Evolutionary conservation across 2,797 vertebrate species (phyloP).

Genomic region (Crocidura indochinensis): DNA sequence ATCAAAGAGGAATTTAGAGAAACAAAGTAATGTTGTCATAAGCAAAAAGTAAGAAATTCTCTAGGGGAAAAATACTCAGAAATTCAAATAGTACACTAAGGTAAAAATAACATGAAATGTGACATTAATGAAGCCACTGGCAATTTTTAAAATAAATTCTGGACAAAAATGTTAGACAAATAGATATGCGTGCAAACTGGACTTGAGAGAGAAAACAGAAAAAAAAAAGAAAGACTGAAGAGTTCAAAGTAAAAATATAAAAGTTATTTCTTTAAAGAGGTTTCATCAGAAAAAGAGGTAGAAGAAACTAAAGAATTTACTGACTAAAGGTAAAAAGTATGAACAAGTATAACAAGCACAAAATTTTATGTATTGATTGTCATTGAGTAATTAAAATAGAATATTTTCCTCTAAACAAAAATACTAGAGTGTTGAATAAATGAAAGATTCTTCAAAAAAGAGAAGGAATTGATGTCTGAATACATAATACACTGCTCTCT

Average conservation of each 20-base stretch:
- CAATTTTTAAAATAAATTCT: conserved; percentile 28
- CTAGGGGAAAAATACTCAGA: neutral
- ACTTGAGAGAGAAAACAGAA: neutral
- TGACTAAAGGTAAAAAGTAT: conserved; percentile 32
- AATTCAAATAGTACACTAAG: conserved; percentile 18
- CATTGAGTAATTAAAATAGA: conserved; percentile 11
- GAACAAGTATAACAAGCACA: neutral
- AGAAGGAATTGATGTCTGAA: conserved; percentile 1
- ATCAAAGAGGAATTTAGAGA: neutral
- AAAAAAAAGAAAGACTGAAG: neutral
- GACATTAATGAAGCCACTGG: neutral
- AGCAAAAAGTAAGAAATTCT: conserved; percentile 38
- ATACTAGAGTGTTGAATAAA: conserved; percentile 12
- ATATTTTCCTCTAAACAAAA: neutral
- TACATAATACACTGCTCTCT: neutral
- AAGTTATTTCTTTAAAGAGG: neutral
- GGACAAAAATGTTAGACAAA: conserved; percentile 2
- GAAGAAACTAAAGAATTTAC: conserved; percentile 9
- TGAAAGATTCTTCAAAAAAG: neutral
- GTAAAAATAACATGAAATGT: conserved; percentile 2
- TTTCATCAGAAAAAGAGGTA: conserved; percentile 5
- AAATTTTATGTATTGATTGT: neutral
- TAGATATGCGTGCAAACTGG: neutral
- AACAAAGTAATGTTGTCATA: neutral
- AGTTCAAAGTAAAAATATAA: conserved; percentile 11